Base-by-base conservation (phyloP, 2,888 invertebrate genomes). In the Drosophila trichaetosa region DNA sequence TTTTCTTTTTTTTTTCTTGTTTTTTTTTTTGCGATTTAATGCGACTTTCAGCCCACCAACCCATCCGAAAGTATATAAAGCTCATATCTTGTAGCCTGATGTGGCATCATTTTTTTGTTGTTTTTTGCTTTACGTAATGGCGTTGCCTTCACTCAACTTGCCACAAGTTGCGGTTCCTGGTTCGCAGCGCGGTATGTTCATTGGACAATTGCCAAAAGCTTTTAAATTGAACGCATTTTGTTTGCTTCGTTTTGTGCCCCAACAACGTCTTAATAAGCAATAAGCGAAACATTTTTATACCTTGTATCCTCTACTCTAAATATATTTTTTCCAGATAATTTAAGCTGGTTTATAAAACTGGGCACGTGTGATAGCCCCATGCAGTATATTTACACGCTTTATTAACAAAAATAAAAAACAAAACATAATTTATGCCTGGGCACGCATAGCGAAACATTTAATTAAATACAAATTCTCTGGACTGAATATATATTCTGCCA, bases 71-170 rank as follows among this genome's bases (percentile, higher is more conserved):
- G 24, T 38, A 21, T 13, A 40, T 21, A 34, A 58, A 60, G 63
- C 69, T 67, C 64, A 73, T 57, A 68, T 58, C 80, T 69, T 69
- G 59, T 51, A 56, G 69, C 18, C 59, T 33, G 51, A 57, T 66
- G 51, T 34, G 64, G 75, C 64, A 54, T 58, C 33, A 71, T 48
- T 36, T 29, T 36, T 80, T 49, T 64, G 48, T 36, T 29, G 52
- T 33, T 31, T 80, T 49, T 66, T 69, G 68, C 57, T 49, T 46
- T 69, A 59, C 66, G 68, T 65, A 79, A 66, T 51, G 31, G 48
- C 42, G n/a, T 16, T 38, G 13, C 27, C 31, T 60, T 56, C 18
- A 21, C 34, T 24, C 24, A 53, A 60, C 60, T 53, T 69, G 29
- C 27, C 63, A 53, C 51, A 63, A 34, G 21, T 59, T 42, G 61